Conservation (phyloP, 2,888 invertebrate species). For the Cotesia congregata region DNA sequence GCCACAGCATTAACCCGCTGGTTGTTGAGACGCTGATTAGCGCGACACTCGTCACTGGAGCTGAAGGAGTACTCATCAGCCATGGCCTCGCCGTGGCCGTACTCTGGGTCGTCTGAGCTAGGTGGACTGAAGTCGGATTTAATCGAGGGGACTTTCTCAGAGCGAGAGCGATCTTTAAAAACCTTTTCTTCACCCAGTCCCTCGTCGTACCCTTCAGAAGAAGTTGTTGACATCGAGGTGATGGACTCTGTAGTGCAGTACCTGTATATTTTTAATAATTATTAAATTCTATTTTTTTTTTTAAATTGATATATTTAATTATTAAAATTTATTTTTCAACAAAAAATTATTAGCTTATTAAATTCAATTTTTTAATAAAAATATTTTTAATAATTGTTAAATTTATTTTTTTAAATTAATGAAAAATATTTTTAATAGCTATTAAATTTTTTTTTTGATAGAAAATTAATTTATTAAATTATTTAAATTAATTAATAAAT, state of each 20-base stretch:
- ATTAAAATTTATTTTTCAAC: no score
- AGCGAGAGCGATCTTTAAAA: slow-evolving; percentile 78
- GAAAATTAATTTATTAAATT: no score
- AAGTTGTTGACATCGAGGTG: slow-evolving; percentile 68
- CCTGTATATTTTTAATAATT: slow-evolving; percentile 41
- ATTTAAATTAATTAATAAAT: no score
- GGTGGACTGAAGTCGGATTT: slow-evolving; percentile 69
- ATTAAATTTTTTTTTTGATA: no score
- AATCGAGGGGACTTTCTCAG: slow-evolving; percentile 71
- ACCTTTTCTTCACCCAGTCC: slow-evolving; percentile 80
- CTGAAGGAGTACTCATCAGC: slow-evolving; percentile 72
- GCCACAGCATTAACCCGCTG: no score
- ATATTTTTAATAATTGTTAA: no score
- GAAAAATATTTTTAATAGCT: no score
- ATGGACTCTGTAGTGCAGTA: slow-evolving; percentile 59
- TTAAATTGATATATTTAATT: no score
- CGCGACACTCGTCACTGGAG: slow-evolving; percentile 71
- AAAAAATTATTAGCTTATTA: no score
- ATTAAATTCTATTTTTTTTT: no score
- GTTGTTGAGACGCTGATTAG: slow-evolving; percentile 53
- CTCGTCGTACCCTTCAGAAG: slow-evolving; percentile 71
- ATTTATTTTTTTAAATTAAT: no score
- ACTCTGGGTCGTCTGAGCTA: slow-evolving; percentile 73
- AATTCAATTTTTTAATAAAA: no score
- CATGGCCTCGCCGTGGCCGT: slow-evolving; percentile 77